A percentile compares a stretch with the other conserved stretches of the same genome.
phyloP scores from a whole-genome alignment of 2,113 vertebrate genomes.

The Myotis lucifugus region DNA sequence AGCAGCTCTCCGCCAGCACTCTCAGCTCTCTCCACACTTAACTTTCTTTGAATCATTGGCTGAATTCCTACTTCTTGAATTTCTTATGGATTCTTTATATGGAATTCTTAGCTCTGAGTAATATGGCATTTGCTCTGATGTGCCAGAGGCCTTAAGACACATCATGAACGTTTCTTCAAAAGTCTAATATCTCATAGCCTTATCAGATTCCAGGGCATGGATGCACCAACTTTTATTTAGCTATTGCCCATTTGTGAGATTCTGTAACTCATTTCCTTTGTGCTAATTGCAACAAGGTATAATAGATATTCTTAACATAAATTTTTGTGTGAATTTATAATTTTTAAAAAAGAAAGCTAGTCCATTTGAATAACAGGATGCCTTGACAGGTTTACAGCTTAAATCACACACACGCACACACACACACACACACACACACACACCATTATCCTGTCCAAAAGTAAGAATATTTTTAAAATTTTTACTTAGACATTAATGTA shows the following conservation, averaged over 20 bases:
- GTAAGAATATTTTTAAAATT: neutral
- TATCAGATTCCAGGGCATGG: neutral
- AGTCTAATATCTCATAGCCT: neutral
- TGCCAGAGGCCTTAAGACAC: neutral
- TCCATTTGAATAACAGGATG: neutral
- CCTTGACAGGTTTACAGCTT: neutral
- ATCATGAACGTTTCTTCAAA: neutral
- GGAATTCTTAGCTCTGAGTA: constrained; percentile 39
- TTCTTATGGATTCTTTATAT: neutral
- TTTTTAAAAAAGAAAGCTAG: neutral
- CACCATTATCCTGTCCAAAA: neutral
- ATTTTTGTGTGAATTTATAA: neutral
- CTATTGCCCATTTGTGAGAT: neutral
- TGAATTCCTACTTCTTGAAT: neutral
- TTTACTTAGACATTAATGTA: neutral
- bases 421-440: neutral
- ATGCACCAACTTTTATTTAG: neutral
- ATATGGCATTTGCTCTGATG: neutral
- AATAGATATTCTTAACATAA: neutral
- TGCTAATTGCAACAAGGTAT: neutral
- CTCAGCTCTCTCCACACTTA: neutral
- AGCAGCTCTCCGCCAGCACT: neutral
- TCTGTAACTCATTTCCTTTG: neutral
- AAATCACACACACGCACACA: neutral
- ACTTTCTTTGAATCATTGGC: neutral